Conservation (phyloP, 2,797 vertebrate genomes). For the Phataginus tetradactyla region DNA sequence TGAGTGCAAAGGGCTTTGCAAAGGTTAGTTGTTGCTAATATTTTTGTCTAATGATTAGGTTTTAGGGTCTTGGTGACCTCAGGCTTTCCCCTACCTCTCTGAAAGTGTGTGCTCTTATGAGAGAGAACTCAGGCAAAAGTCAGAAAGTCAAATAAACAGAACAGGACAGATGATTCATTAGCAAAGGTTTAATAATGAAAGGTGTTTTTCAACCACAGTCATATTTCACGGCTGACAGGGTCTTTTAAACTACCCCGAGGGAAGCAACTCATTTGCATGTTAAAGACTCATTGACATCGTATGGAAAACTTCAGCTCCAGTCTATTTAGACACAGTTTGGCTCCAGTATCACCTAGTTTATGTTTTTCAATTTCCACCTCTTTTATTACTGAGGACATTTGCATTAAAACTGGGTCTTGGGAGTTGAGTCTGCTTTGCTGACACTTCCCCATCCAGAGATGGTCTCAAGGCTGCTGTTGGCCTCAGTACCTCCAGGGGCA, state of each 20-base stretch:
- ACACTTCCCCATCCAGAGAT: not conserved
- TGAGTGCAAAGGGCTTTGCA: not conserved
- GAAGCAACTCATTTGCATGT: slow-evolving; percentile 73
- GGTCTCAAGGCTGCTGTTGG: not conserved
- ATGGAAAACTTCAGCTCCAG: slow-evolving; percentile 64
- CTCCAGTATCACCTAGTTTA: slow-evolving; percentile 68
- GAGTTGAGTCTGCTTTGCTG: slow-evolving; percentile 35
- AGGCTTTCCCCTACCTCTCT: not conserved
- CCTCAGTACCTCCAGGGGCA: not conserved
- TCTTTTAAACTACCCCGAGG: slow-evolving; percentile 57
- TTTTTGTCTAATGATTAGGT: not conserved
- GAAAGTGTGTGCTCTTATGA: not conserved
- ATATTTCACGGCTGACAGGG: slow-evolving; percentile 62
- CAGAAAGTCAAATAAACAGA: slow-evolving; percentile 14
- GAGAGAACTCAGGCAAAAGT: slow-evolving; percentile 40
- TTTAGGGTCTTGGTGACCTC: not conserved
- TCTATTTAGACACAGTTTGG: slow-evolving; percentile 63
- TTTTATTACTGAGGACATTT: slow-evolving; percentile 76
- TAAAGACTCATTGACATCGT: slow-evolving; percentile 62
- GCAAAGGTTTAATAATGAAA: slow-evolving; percentile 25
- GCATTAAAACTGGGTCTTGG: slow-evolving; percentile 51
- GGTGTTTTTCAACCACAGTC: slow-evolving; percentile 55
- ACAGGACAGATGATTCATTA: slow-evolving; percentile 48
- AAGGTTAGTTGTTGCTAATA: slow-evolving; percentile 7
- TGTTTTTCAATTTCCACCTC: slow-evolving; percentile 68